These are phyloP conservation scores for Nasonovia ribisnigri DNA, from an alignment of 2,888 invertebrate species.

Conservation along the genomic window DNA sequence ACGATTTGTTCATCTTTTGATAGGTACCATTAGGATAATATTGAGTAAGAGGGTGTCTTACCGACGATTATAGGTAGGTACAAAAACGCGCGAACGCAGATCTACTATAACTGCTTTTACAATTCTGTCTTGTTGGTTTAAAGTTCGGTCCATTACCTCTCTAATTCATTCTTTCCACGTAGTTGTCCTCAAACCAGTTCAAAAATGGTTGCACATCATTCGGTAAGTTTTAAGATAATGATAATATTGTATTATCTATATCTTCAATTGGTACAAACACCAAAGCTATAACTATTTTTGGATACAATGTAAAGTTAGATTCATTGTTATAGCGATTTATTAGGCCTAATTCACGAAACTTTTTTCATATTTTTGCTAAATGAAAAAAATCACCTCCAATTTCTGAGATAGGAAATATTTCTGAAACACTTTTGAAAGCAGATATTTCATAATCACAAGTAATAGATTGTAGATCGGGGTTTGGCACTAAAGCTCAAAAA, in stretches of 20 bases:
- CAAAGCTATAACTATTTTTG: neutral
- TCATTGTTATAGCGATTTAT: neutral
- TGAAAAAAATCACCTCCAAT: neutral
- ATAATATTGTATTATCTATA: neutral
- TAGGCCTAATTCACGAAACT: conserved; percentile 9
- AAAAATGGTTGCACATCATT: neutral
- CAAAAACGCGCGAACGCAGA: too few relatives aligned
- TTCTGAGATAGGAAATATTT: neutral
- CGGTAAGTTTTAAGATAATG: neutral
- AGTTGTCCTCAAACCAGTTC: neutral
- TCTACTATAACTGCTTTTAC: neutral
- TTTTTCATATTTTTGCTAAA: neutral
- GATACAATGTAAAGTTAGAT: too few relatives aligned
- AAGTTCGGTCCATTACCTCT: neutral
- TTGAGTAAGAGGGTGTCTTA: too few relatives aligned
- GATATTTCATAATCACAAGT: neutral
- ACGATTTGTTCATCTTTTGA: neutral
- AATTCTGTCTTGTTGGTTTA: neutral
- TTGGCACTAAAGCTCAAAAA: neutral
- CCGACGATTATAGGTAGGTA: too few relatives aligned
- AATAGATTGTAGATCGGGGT: neutral
- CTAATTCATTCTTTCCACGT: neutral
- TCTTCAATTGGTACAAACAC: neutral
- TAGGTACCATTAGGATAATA: neutral
- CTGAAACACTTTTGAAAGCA: neutral